Conservation (phyloP, 1,140 invertebrate species). For the Apis cerana region DNA sequence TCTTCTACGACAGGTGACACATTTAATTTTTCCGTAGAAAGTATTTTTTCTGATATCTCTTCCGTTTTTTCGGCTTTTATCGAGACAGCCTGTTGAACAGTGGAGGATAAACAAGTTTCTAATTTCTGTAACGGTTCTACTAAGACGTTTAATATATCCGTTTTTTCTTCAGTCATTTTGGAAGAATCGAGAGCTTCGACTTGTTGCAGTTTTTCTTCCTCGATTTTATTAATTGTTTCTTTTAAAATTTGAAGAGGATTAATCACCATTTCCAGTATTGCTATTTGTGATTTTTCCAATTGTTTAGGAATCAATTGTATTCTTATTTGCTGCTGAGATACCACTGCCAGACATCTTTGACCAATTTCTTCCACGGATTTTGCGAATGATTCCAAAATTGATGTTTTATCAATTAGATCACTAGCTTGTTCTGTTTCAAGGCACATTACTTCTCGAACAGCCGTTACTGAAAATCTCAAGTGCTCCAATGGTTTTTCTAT, state of each 20-base stretch:
- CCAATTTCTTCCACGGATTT: constrained; percentile 44
- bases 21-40: neutral
- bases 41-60: constrained; percentile 1
- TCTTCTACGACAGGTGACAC: constrained; percentile 2
- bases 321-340: constrained; percentile 28
- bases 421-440: neutral
- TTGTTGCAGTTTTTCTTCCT: constrained; percentile 46
- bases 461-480: constrained; percentile 37
- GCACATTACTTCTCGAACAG: constrained; percentile 19
- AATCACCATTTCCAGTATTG: constrained; percentile 46
- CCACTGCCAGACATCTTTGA: constrained; percentile 28
- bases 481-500: constrained; percentile 40
- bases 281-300: neutral
- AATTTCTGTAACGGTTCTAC: constrained; percentile 48
- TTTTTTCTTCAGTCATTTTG: neutral
- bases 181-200: constrained; percentile 29
- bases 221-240: constrained; percentile 45
- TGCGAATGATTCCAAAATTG: constrained; percentile 22
- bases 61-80: constrained; percentile 3
- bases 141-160: constrained; percentile 24
- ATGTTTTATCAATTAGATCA: constrained; percentile 6
- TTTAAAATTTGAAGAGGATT: constrained; percentile 46
- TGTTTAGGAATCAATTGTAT: neutral
- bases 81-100: constrained; percentile 6
- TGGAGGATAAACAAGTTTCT: constrained; percentile 41